Conservation (phyloP, 2,797 vertebrate genomes). For the Psittacula derbiana region DNA sequence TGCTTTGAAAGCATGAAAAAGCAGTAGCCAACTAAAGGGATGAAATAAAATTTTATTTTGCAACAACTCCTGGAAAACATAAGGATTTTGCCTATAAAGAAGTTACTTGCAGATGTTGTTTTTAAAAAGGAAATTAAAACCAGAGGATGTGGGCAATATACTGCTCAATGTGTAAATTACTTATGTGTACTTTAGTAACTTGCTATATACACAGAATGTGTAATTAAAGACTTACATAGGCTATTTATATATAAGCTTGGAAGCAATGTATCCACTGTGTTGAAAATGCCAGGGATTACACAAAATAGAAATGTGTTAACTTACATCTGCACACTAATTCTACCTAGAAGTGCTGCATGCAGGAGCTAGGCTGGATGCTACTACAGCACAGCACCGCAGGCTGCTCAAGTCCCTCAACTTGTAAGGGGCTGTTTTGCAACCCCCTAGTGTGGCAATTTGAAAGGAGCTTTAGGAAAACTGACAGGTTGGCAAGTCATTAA, state of each 20-base stretch:
- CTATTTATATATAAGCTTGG: background rate
- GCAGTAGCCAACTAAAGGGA: background rate
- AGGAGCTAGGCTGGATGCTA: background rate
- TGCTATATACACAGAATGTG: background rate
- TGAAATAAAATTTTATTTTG: background rate
- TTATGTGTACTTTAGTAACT: background rate
- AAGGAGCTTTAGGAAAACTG: background rate
- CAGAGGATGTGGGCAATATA: background rate
- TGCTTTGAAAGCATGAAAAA: background rate
- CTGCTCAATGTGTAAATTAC: background rate
- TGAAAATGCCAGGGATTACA: background rate
- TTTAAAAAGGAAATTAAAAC: background rate
- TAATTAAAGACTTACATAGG: background rate
- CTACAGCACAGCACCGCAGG: fast-evolving
- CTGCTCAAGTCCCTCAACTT: background rate
- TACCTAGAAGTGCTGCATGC: fast-evolving
- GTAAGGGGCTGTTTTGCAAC: background rate
- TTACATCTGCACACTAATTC: background rate
- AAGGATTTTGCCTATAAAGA: background rate
- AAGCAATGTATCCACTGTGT: background rate
- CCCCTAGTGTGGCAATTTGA: background rate
- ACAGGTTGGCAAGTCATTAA: background rate
- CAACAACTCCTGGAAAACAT: background rate
- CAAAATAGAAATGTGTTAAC: background rate
- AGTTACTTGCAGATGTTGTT: background rate